phyloP scores from a whole-genome alignment of 2,113 vertebrate genomes.

The Scomber colias region DNA sequence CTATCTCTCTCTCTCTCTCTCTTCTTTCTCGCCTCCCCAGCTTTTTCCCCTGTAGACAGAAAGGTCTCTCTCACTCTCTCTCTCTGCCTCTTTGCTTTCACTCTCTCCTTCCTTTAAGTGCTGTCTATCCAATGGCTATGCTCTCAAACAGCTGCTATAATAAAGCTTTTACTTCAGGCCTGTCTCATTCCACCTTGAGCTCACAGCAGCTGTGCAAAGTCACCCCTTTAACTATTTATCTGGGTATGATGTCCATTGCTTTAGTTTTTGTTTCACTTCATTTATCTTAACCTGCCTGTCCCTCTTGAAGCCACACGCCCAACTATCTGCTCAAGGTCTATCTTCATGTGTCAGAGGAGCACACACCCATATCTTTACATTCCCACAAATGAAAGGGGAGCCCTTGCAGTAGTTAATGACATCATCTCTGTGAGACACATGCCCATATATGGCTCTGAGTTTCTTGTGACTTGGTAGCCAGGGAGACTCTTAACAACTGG shows the following conservation, averaged over 20 bases:
- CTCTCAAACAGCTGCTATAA: conserved; percentile 44
- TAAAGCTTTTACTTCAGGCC: conserved; percentile 19
- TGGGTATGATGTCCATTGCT: background rate
- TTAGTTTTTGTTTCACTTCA: conserved; percentile 16
- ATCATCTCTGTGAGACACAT: conserved; percentile 77
- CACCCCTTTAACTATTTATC: conserved; percentile 27
- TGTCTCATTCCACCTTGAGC: conserved; percentile 7
- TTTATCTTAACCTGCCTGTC: background rate
- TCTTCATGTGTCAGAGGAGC: conserved; percentile 8
- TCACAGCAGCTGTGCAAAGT: conserved; percentile 18
- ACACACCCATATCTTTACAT: conserved; percentile 60
- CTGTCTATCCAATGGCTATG: conserved; percentile 3
- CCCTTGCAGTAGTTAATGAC: conserved; percentile 62
- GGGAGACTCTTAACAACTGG: conserved; percentile 1
- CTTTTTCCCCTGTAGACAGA: no score
- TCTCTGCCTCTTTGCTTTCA: conserved; percentile 3
- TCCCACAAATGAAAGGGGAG: conserved; percentile 58
- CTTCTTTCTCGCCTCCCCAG: background rate
- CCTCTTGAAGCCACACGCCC: background rate
- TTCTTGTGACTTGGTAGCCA: conserved; percentile 12
- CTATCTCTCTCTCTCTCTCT: conserved; percentile 14
- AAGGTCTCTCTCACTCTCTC: background rate
- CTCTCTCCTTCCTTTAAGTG: conserved; percentile 14
- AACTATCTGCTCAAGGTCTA: conserved; percentile 9
- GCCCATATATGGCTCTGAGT: conserved; percentile 71